Evolutionary conservation across 2,113 vertebrate species (phyloP).

Genomic region (Haemorhous mexicanus): DNA sequence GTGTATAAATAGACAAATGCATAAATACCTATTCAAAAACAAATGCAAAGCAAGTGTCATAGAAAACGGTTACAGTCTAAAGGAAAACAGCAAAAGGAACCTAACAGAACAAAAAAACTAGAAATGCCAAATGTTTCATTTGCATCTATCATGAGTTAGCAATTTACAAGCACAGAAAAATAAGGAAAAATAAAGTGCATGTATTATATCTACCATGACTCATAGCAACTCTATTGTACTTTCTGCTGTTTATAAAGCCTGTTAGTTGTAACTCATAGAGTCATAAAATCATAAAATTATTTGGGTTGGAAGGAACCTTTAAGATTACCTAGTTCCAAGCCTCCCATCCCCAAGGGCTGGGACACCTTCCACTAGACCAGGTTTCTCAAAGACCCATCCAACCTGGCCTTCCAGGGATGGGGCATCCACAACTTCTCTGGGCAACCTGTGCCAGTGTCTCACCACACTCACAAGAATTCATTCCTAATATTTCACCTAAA

Average conservation of each 20-base stretch:
- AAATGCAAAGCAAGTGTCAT: neutral
- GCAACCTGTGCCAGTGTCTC: neutral
- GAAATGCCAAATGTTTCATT: conserved; percentile 37
- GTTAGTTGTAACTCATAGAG: neutral
- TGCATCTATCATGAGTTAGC: neutral
- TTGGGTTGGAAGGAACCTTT: neutral
- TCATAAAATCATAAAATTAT: neutral
- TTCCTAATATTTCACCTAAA: neutral
- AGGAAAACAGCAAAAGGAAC: neutral
- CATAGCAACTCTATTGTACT: conserved; percentile 20
- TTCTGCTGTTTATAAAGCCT: neutral
- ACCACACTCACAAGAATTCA: neutral
- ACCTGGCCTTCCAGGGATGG: neutral
- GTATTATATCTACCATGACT: conserved; percentile 12
- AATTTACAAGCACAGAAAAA: conserved; percentile 30
- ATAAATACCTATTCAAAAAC: neutral
- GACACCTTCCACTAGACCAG: neutral
- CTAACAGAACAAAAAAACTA: neutral
- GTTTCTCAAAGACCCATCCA: neutral
- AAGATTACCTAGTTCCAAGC: neutral
- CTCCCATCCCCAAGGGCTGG: neutral
- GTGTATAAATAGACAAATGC: neutral
- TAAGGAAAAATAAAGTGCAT: neutral
- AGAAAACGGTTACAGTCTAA: neutral
- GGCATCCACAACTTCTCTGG: neutral